Base-by-base conservation (phyloP, 2,797 vertebrate genomes). In the Microchirus variegatus region DNA sequence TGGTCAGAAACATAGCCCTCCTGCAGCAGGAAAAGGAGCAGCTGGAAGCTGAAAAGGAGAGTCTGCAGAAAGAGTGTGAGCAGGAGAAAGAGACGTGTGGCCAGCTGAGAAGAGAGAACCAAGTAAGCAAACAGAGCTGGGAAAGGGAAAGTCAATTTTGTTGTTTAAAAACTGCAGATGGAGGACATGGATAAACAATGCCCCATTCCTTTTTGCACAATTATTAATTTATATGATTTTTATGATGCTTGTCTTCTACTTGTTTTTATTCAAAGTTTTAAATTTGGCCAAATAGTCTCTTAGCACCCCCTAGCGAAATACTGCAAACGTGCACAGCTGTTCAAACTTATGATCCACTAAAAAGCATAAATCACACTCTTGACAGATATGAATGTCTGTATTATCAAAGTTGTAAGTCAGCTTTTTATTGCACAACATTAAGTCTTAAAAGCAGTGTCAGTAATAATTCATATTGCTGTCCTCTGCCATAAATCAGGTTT, bases 1-100 rank as follows among this genome's bases (percentile, higher is more conserved):
- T 98, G 37, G 81, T 95, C 67, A 95, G 95, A 68, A 92, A 91
- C 75, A 91, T 95, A 85, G 82, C 89, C 1, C 83, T 93, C 60
- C 87, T 96, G 78, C 95, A 97, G 87, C 94, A 96, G 80, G 96
- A 98, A 81, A 94, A 94, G 1, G 71, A 87, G 13, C 94, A 97
- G 71, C 92, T 97, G 69, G 92, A 95, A 75, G 89, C 90, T 46
- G 93, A 95, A 85, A 92, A 94, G 86, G 94, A 94, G 77, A 90
- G 75, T 67, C 80, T 96, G 81, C 93, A 94, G 87, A 93, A 88
- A 79, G 92, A 90, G 83, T 95, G 83, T 62, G 95, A 96, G 70
- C 80, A 88, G 51, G 89, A 93, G 78, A 91, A 90, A 67, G 94
- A 96, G 83, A 90, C 73, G 67, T 94, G 87, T 54, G 90, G 92